Evolutionary conservation across 2,797 vertebrate species (phyloP), one percentile per base, ranked within the genome.

Genomic region (Macrochelys suwanniensis): DNA sequence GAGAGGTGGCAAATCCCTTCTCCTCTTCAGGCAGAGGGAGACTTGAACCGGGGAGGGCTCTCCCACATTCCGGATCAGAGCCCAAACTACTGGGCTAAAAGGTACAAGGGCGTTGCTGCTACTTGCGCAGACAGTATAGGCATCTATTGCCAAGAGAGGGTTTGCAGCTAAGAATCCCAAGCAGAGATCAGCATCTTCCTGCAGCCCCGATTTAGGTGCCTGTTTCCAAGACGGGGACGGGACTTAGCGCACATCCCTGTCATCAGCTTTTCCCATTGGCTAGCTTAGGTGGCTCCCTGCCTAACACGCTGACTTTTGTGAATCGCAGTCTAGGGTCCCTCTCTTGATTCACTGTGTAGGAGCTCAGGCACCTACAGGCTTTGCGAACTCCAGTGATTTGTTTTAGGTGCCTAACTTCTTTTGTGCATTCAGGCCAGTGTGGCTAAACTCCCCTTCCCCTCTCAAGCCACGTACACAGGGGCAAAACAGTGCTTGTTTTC

Each of bases 401-500:
- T 37, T 37, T 68, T 37, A 37, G 65, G 65, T 37, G 10, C n/a
- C 9, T 23, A 19, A 37, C 19, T 68, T 19, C n/a, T 68, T 68
- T 68, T 42, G n/a, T 68, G n/a, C 65, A 68, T 37, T 68, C 65
- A 68, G 65, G n/a, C n/a, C n/a, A 88, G n/a, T 13, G 56, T 54
- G 76, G 7, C 76, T 84, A 85, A 53, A 61, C 81, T 84, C 80
- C 56, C 68, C 68, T 0, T 84, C 92, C 25, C 90, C 33, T 71
- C 76, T 95, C 84, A 76, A 23, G n/a, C 94, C 51, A 1, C 76
- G 47, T 77, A 83, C 90, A 84, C 89, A 56, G 88, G 68, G 74
- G 47, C 89, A 90, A 88, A 53, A 37, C 94, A 94, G 86, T 92
- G 53, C 80, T 92, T 93, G 19, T 91, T 77, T 85, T 26, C 71